phyloP scores from a whole-genome alignment of 2,797 vertebrate species.

The Steatocranus sp. region DNA sequence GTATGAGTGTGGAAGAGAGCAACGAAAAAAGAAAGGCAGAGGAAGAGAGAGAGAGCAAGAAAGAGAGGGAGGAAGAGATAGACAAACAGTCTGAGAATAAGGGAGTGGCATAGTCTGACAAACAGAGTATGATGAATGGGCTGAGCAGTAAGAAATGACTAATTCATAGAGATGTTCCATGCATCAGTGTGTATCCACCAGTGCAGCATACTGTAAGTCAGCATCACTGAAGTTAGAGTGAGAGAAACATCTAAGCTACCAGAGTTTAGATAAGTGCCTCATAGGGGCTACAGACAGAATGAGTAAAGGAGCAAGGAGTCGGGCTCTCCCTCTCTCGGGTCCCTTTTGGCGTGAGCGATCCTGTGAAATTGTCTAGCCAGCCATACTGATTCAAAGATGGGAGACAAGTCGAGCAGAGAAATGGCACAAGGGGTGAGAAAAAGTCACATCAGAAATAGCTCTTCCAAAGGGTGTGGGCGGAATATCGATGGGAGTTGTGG shows the following conservation, averaged over 20 bases:
- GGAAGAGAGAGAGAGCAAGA: neutral
- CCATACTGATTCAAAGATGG: constrained; percentile 60
- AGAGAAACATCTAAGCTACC: constrained; percentile 47
- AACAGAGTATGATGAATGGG: constrained; percentile 69
- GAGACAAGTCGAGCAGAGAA: constrained; percentile 63
- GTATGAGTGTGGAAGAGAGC: constrained; percentile 5
- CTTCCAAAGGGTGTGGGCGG: constrained; percentile 45
- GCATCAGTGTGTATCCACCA: constrained; percentile 54
- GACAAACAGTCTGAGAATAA: constrained; percentile 62
- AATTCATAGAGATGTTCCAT: constrained; percentile 70
- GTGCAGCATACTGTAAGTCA: constrained; percentile 35
- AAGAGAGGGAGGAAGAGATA: constrained; percentile 8
- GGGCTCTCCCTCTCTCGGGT: constrained; percentile 58
- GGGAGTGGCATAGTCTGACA: constrained; percentile 66
- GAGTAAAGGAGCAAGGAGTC: constrained; percentile 41
- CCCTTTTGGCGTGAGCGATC: constrained; percentile 62
- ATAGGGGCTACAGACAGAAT: constrained; percentile 40
- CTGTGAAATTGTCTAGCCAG: constrained; percentile 67
- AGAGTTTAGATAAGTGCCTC: constrained; percentile 58
- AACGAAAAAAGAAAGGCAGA: neutral
- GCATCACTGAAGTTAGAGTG: constrained; percentile 12
- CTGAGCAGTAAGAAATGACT: constrained; percentile 62
- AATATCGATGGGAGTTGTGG: constrained; percentile 51
- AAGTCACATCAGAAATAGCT: constrained; percentile 53
- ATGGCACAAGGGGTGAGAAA: constrained; percentile 57